Percentiles rank a stretch among this genome's conserved stretches.
Conservation (phyloP, 2,113 vertebrate species). For the Damaliscus lunatus region DNA sequence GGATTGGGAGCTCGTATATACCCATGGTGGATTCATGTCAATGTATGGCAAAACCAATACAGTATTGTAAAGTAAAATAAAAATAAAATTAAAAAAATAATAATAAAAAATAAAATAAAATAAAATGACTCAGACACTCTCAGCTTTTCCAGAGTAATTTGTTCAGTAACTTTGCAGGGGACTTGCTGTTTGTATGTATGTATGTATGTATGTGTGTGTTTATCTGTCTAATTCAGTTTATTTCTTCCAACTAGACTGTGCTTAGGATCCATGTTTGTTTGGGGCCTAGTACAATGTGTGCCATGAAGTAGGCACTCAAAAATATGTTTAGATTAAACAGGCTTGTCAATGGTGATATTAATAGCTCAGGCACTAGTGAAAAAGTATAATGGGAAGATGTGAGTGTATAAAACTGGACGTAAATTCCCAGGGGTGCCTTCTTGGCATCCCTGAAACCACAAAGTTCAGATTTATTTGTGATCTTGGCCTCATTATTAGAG, state of each 20-base stretch:
- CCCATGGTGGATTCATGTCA: no score
- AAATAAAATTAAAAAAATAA: not conserved
- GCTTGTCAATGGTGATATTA: not conserved
- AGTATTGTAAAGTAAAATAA: no score
- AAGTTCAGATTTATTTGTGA: not conserved
- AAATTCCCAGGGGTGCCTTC: not conserved
- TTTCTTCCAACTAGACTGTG: not conserved
- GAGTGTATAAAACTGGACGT: not conserved
- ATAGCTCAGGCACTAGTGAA: not conserved
- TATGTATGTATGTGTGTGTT: not conserved
- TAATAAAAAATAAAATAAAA: not conserved
- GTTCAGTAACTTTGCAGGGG: not conserved
- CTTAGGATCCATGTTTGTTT: not conserved
- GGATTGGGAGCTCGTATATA: no score
- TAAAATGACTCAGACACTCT: not conserved
- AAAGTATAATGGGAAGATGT: not conserved
- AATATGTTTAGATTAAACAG: not conserved
- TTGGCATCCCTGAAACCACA: not conserved
- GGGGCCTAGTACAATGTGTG: not conserved
- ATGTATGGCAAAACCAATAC: no score
- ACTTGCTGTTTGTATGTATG: not conserved
- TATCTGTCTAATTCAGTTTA: not conserved
- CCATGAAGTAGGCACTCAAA: not conserved
- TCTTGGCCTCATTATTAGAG: slow-evolving; percentile 35
- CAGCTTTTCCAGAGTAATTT: not conserved